Evolutionary conservation across 2,797 vertebrate species (phyloP).

Genomic region (Poecilia picta): DNA sequence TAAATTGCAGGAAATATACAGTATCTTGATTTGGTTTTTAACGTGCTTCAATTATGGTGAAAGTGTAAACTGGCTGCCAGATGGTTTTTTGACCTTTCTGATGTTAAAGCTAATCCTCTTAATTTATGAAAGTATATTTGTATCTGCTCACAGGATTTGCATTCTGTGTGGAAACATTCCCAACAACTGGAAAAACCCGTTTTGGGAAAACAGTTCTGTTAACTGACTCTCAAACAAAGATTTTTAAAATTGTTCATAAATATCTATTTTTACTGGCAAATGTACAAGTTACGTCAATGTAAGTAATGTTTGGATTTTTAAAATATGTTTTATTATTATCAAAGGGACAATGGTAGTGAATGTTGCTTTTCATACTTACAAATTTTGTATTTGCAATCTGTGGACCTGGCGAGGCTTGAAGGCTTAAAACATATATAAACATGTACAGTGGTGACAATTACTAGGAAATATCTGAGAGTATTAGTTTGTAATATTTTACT

Average conservation of each 20-base stretch:
- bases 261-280: neutral
- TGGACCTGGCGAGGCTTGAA: neutral
- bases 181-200: neutral
- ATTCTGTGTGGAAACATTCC: neutral
- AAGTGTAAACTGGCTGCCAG: neutral
- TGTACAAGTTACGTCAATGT: neutral
- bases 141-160: neutral
- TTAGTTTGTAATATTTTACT: neutral
- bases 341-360: neutral
- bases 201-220: neutral
- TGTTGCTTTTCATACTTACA: neutral
- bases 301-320: neutral
- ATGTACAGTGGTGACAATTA: neutral
- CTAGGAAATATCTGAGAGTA: neutral
- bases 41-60: neutral
- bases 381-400: neutral
- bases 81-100: neutral
- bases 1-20: neutral
- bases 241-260: neutral
- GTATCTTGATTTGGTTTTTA: neutral
- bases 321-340: neutral
- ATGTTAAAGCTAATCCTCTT: conserved; percentile 1
- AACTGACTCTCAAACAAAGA: neutral
- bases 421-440: neutral
- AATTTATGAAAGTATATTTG: neutral